Evolutionary conservation across 1,140 invertebrate species (phyloP).

Genomic region (Euura saliciscinereae): DNA sequence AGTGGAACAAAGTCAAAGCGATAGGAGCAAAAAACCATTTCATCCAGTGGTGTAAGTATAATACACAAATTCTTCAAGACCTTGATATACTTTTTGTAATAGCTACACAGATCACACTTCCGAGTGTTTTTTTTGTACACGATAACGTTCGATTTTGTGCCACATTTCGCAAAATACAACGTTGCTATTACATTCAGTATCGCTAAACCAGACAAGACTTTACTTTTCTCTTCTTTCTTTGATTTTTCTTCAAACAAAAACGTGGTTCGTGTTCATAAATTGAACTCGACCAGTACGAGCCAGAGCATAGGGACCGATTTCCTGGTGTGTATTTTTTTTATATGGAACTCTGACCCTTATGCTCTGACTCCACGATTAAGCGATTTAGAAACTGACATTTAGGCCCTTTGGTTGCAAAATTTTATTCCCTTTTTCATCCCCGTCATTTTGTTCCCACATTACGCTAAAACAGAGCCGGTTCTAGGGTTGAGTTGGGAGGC

Average conservation of each 20-base stretch:
- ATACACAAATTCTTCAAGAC: too few species aligned
- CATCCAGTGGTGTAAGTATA: slow-evolving; percentile 91
- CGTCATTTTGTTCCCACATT: slow-evolving; percentile 31
- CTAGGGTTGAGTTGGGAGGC: slow-evolving; percentile 83
- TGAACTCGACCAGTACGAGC: not conserved
- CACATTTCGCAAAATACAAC: too few species aligned
- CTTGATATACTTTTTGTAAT: not conserved
- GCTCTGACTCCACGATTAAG: not conserved
- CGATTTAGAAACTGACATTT: slow-evolving; percentile 16
- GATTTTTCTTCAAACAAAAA: not conserved
- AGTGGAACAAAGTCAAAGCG: slow-evolving; percentile 97
- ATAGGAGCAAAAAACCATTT: slow-evolving; percentile 96
- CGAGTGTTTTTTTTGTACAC: not conserved
- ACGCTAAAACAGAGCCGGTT: slow-evolving; percentile 49
- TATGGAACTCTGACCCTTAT: not conserved
- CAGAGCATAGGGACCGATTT: not conserved
- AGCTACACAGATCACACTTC: not conserved
- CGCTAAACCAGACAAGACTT: slow-evolving; percentile 17
- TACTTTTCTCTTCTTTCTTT: slow-evolving; percentile 13
- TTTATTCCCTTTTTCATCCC: slow-evolving; percentile 12
- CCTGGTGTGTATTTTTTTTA: not conserved
- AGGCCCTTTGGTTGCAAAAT: slow-evolving; percentile 30
- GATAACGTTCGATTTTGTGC: too few species aligned
- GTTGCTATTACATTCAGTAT: not conserved
- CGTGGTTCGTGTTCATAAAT: not conserved